Conservation (phyloP, 2,113 vertebrate genomes). For the Callospermophilus lateralis region DNA sequence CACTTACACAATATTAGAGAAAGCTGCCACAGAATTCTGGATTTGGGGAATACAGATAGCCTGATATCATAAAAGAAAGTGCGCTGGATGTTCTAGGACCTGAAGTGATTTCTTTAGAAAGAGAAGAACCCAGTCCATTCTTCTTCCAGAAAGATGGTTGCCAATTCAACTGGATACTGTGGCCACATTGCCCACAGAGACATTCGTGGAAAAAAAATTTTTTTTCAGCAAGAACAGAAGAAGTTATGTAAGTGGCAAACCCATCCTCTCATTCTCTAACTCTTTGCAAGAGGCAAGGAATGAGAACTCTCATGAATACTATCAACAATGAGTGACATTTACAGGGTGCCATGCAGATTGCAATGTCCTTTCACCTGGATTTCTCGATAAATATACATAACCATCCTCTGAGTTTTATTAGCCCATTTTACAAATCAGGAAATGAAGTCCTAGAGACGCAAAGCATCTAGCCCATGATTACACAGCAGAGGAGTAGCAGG, state of each 20-base stretch:
- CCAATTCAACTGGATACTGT: neutral
- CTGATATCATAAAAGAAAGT: neutral
- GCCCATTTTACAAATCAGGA: neutral
- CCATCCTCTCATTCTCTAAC: neutral
- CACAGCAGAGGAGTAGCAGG: neutral
- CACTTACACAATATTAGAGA: neutral
- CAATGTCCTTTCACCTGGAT: neutral
- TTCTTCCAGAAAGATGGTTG: neutral
- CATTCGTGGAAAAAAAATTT: neutral
- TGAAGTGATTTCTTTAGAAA: neutral
- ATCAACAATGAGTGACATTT: neutral
- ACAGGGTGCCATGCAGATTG: neutral
- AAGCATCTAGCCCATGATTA: neutral
- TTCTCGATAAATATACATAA: neutral
- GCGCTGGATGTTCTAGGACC: neutral
- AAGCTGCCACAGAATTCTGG: neutral
- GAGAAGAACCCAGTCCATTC: neutral
- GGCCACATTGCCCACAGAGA: neutral
- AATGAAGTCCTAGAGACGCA: neutral
- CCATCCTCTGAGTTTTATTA: neutral
- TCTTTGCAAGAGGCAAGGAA: neutral
- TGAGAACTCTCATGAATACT: neutral
- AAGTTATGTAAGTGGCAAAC: neutral
- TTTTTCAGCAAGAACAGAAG: neutral
- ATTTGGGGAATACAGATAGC: neutral